Conservation (phyloP, 2,113 vertebrate genomes). For the Rhynchomys soricoides region DNA sequence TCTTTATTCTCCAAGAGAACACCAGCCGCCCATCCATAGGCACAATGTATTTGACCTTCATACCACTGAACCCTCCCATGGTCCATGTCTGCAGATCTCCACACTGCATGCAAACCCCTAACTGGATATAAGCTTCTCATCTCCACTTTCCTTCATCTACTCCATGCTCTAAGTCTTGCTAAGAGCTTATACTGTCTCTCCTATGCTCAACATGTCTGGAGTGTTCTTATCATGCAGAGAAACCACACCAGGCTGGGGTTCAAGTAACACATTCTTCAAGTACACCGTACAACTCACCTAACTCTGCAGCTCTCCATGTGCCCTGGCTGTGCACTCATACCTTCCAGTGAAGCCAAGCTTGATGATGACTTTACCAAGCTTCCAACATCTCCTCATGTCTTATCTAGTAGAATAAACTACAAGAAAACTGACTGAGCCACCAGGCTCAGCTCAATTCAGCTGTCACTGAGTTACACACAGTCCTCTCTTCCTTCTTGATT, state of each 20-base stretch:
- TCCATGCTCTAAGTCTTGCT: no score
- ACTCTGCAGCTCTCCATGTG: accelerated
- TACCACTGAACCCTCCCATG: not conserved
- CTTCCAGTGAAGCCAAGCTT: not conserved
- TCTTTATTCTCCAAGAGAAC: not conserved
- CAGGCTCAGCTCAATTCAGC: not conserved
- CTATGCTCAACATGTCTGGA: no score
- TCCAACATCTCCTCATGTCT: not conserved
- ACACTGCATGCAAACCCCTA: not conserved
- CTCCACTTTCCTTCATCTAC: not conserved
- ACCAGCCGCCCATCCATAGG: not conserved
- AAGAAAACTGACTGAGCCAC: not conserved
- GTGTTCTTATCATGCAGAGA: not conserved
- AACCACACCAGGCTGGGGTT: accelerated
- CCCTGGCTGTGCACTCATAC: no score
- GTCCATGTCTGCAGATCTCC: accelerated
- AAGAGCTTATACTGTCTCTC: accelerated
- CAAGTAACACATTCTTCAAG: not conserved
- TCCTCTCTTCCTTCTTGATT: not conserved
- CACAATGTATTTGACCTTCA: not conserved
- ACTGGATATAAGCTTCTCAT: accelerated
- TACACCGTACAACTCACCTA: no score
- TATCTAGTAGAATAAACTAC: not conserved
- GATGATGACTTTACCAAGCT: accelerated
- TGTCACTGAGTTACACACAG: not conserved